These are phyloP conservation scores for Epizoanthus ramosus DNA, from an alignment of 92 coral and sea anemone genomes.

Conservation along the genomic window DNA sequence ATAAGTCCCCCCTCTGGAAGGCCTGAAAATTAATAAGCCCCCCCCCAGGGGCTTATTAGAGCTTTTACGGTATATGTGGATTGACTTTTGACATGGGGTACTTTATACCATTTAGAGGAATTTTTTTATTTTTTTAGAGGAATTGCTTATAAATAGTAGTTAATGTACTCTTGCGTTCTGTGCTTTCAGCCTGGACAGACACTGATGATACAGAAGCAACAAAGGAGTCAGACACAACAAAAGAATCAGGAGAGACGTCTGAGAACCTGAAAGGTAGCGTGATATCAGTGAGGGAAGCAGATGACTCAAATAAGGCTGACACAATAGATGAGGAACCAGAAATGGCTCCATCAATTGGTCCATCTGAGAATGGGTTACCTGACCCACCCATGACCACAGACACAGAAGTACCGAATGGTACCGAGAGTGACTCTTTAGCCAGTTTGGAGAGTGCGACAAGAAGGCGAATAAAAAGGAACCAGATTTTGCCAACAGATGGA, in stretches of 20 bases:
- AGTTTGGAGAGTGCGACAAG: conserved; percentile 84
- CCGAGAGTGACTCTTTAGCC: conserved; percentile 84
- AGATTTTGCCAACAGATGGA: conserved; percentile 87
- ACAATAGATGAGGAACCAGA: conserved; percentile 44
- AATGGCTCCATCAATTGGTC: conserved; percentile 22
- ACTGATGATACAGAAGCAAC: conserved; percentile 84
- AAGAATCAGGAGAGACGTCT: conserved; percentile 1
- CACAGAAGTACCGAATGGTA: conserved; percentile 72
- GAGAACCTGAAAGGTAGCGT: conserved; percentile 79
- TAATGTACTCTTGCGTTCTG: no score
- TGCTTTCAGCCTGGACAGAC: conserved; percentile 88
- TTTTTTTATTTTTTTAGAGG: no score
- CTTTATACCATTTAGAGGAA: no score
- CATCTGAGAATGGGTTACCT: conserved; percentile 78
- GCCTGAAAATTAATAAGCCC: no score
- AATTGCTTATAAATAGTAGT: no score
- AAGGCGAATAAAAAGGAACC: conserved; percentile 80
- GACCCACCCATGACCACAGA: conserved; percentile 82
- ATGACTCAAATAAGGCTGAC: conserved; percentile 61
- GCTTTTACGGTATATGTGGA: no score
- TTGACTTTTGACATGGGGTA: no score
- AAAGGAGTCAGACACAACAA: conserved; percentile 64
- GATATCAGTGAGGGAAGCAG: conserved; percentile 92
- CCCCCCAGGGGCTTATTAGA: no score
- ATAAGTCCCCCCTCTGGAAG: no score